phyloP scores from a whole-genome alignment of 1,140 invertebrate species.

The Thaumetopoea pityocampa region DNA sequence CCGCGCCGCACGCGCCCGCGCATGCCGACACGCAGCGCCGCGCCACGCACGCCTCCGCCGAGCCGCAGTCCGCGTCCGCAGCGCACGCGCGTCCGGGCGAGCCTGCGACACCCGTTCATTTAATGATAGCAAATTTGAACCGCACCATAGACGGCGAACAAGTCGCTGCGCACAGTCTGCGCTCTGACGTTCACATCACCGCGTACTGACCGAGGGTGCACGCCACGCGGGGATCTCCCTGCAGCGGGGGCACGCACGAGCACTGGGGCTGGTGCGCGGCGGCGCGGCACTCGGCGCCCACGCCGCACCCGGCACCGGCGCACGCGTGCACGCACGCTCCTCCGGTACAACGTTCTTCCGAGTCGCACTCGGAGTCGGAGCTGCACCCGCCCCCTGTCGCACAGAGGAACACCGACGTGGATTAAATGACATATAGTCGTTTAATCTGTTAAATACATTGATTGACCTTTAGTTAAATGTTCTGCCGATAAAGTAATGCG shows the following conservation, averaged over 20 bases:
- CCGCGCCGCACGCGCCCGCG: constrained; percentile 85
- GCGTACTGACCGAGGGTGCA: constrained; percentile 85
- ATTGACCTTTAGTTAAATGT: too few species aligned
- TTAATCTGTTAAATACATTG: too few species aligned
- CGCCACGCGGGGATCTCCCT: constrained; percentile 88
- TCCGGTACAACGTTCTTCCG: constrained; percentile 84
- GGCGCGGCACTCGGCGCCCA: constrained; percentile 86
- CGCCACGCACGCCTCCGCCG: constrained; percentile 86
- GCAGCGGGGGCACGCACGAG: constrained; percentile 83
- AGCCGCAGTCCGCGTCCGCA: constrained; percentile 83
- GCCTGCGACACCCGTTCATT: constrained; percentile 35
- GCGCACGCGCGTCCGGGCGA: constrained; percentile 80
- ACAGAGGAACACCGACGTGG: not conserved
- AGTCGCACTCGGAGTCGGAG: constrained; percentile 76
- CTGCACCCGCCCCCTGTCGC: constrained; percentile 78
- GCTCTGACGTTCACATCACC: too few species aligned
- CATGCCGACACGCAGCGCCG: constrained; percentile 88
- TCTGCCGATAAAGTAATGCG: too few species aligned
- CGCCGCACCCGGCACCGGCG: constrained; percentile 83
- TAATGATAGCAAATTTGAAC: too few species aligned
- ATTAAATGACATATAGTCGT: not conserved
- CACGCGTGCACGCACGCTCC: constrained; percentile 87
- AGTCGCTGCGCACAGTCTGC: too few species aligned
- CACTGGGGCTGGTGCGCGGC: constrained; percentile 86
- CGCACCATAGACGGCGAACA: too few species aligned